Evolutionary conservation across 2,113 vertebrate genomes (phyloP).

Genomic region (Anoplopoma fimbria): DNA sequence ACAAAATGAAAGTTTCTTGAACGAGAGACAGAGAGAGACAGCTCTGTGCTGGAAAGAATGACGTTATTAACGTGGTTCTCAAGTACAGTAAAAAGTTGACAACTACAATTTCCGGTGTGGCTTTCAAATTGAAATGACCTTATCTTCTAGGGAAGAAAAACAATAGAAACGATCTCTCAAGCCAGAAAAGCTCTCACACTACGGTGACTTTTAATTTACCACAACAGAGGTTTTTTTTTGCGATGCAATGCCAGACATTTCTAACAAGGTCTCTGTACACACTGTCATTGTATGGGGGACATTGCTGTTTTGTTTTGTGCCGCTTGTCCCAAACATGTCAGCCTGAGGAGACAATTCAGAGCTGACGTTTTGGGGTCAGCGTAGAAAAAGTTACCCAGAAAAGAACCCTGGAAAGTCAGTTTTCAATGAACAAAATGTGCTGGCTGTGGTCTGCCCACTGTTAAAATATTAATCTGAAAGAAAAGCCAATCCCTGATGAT

Average conservation of each 20-base stretch:
- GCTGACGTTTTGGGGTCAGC: constrained; percentile 55
- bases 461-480: constrained; percentile 57
- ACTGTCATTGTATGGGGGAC: not conserved
- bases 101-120: not conserved
- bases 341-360: not conserved
- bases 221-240: not conserved
- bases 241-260: not conserved
- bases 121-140: not conserved
- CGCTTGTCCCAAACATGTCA: constrained; percentile 17
- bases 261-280: not conserved
- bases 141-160: not conserved
- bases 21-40: too few species aligned
- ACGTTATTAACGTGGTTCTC: not conserved
- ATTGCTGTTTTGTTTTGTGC: constrained; percentile 2
- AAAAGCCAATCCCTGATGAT: constrained; percentile 37
- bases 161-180: not conserved
- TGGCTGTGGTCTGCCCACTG: not conserved
- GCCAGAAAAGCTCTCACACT: not conserved
- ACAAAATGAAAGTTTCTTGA: not conserved
- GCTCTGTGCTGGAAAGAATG: not conserved
- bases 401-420: constrained; percentile 1
- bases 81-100: not conserved
- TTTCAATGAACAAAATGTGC: constrained; percentile 28
- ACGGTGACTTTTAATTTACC: not conserved
- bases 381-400: constrained; percentile 17